A percentile compares a stretch with the other conserved stretches of the same genome.
These are phyloP conservation scores for Drosophila watanabei DNA, from an alignment of 1,140 invertebrate genomes.

Conservation along the genomic window DNA sequence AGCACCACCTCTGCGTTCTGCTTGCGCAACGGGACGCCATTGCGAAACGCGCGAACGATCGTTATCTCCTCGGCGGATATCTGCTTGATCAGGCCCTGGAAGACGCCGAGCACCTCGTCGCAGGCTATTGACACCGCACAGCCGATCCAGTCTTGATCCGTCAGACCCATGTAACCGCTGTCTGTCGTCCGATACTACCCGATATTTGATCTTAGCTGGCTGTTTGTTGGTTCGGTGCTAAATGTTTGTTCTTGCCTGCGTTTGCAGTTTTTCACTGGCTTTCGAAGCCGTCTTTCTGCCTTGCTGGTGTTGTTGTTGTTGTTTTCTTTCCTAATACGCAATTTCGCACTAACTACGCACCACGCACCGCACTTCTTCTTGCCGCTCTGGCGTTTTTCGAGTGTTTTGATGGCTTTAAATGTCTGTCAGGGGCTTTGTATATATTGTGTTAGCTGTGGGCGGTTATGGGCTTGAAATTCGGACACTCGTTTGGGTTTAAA, in stretches of 20 bases:
- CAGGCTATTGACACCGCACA: slow-evolving; percentile 84
- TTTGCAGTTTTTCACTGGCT: slow-evolving; percentile 61
- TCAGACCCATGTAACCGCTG: slow-evolving; percentile 71
- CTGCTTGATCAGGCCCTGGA: slow-evolving; percentile 92
- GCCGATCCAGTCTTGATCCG: slow-evolving; percentile 83
- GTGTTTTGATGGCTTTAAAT: slow-evolving; percentile 26
- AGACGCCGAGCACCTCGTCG: slow-evolving; percentile 77
- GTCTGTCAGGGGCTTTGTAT: slow-evolving; percentile 10
- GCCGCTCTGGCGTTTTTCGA: slow-evolving; percentile 19
- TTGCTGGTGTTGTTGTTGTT: slow-evolving; percentile 37
- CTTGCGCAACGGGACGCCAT: slow-evolving; percentile 90
- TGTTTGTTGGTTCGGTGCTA: slow-evolving; percentile 10
- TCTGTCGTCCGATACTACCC: slow-evolving; percentile 9
- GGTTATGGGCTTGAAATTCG: slow-evolving; percentile 15
- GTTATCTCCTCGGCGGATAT: slow-evolving; percentile 91
- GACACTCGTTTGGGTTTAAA: slow-evolving; percentile 28
- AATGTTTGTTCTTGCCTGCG: slow-evolving; percentile 45
- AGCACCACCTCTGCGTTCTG: slow-evolving; percentile 88
- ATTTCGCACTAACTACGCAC: slow-evolving; percentile 70
- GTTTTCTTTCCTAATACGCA: slow-evolving; percentile 69
- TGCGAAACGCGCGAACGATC: slow-evolving; percentile 91
- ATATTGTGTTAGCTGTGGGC: slow-evolving; percentile 7
- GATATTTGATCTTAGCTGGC: slow-evolving; percentile 18
- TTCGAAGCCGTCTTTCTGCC: slow-evolving; percentile 22
- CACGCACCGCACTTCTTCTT: slow-evolving; percentile 50